phyloP scores from a whole-genome alignment of 2,797 vertebrate species.

The Leucoraja ocellata region DNA sequence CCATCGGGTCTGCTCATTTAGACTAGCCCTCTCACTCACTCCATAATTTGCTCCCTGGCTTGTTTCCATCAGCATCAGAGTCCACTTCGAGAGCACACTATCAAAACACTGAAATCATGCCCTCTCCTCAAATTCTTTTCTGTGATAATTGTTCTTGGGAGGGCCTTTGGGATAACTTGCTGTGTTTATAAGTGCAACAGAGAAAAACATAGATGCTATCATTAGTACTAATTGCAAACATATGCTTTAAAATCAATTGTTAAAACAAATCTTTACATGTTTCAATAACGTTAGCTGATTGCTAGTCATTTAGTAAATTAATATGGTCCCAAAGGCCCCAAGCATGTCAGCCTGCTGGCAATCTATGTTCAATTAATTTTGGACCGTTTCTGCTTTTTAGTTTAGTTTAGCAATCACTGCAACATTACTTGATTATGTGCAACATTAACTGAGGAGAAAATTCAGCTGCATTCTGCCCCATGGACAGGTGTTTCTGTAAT shows the following conservation, averaged over 20 bases:
- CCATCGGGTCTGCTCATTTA: neutral
- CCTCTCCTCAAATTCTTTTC: neutral
- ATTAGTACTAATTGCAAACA: neutral
- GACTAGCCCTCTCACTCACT: neutral
- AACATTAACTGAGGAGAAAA: neutral
- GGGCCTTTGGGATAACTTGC: neutral
- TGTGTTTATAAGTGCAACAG: neutral
- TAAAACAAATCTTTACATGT: neutral
- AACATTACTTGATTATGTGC: neutral
- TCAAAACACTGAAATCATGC: neutral
- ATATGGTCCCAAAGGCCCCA: neutral
- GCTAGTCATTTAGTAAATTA: neutral
- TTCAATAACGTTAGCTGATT: neutral
- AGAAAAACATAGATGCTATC: neutral
- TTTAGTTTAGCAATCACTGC: neutral
- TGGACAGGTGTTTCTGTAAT: neutral
- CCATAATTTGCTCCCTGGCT: neutral
- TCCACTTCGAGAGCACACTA: neutral
- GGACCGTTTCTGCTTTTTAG: neutral
- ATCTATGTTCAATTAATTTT: neutral
- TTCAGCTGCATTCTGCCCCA: neutral
- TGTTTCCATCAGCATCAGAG: neutral
- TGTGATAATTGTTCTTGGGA: neutral
- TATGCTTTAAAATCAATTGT: neutral
- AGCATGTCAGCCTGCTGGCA: neutral